A percentile compares a stretch with the other conserved stretches of the same genome.
phyloP scores from a whole-genome alignment of 1,140 invertebrate genomes.

The Chionoecetes opilio region DNA sequence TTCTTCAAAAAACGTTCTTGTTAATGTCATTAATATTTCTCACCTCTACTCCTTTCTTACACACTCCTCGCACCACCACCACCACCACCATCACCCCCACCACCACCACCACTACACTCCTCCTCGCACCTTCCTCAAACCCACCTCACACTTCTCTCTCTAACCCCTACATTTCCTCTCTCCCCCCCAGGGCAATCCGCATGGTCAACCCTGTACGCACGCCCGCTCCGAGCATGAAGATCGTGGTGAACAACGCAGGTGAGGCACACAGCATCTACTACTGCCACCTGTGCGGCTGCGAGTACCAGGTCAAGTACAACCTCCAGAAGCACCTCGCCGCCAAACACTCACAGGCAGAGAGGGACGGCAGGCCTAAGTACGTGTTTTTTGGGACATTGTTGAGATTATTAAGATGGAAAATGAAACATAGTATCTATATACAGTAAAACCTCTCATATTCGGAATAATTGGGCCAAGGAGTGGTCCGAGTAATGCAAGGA shows the following conservation, averaged over 20 bases:
- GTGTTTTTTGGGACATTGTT: constrained; percentile 22
- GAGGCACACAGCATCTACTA: constrained; percentile 87
- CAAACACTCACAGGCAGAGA: constrained; percentile 86
- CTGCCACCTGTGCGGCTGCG: constrained; percentile 88
- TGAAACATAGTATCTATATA: too few relatives aligned
- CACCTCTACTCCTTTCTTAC: too few relatives aligned
- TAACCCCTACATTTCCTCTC: background rate
- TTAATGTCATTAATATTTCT: too few relatives aligned
- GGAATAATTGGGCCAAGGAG: too few relatives aligned
- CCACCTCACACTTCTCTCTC: too few relatives aligned
- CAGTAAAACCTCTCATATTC: too few relatives aligned
- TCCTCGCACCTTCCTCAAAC: too few relatives aligned
- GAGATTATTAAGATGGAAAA: too few relatives aligned
- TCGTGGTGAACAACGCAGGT: constrained; percentile 86
- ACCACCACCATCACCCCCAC: background rate
- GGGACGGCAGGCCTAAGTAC: constrained; percentile 85
- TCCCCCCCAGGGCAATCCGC: constrained; percentile 35
- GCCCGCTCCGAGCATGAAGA: constrained; percentile 86
- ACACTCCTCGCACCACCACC: background rate
- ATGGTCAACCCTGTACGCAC: constrained; percentile 85
- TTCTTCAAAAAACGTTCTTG: too few relatives aligned
- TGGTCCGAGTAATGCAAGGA: too few relatives aligned
- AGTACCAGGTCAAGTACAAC: constrained; percentile 89
- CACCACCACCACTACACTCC: too few relatives aligned
- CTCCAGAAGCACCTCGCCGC: constrained; percentile 86